Evolutionary conservation across 2,888 invertebrate species (phyloP).

Genomic region (Cepaea hortensis): DNA sequence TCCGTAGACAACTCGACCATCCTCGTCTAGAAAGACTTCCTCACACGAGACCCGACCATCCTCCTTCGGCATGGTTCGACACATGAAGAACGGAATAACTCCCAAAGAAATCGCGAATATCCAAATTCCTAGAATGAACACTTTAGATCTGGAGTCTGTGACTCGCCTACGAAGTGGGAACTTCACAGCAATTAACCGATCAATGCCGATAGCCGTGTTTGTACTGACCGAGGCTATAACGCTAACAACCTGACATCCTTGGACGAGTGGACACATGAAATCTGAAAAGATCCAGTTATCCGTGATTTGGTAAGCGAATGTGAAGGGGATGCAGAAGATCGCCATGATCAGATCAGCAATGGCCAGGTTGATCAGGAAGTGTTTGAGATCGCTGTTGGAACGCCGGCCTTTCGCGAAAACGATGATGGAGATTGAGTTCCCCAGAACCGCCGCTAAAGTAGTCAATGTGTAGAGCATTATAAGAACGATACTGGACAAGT

Average conservation of each 20-base stretch:
- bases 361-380: conserved; percentile 88
- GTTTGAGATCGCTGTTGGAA: conserved; percentile 72
- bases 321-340: conserved; percentile 92
- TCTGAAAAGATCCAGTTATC: conserved; percentile 78
- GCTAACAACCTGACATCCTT: conserved; percentile 78
- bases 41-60: conserved; percentile 58
- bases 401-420: conserved; percentile 76
- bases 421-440: conserved; percentile 77
- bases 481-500: conserved; percentile 56
- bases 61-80: conserved; percentile 53
- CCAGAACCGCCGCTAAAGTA: conserved; percentile 76
- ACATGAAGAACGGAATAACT: conserved; percentile 75
- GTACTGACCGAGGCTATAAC: conserved; percentile 78
- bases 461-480: conserved; percentile 77
- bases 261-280: conserved; percentile 78
- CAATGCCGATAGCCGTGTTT: conserved; percentile 78
- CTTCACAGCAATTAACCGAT: conserved; percentile 74
- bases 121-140: conserved; percentile 77
- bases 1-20: conserved; percentile 62
- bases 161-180: conserved; percentile 75
- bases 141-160: conserved; percentile 74
- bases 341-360: conserved; percentile 93
- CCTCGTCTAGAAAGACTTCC: conserved; percentile 57
- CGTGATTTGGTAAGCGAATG: conserved; percentile 79
- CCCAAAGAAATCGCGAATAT: conserved; percentile 74